Evolutionary conservation across 1,140 invertebrate species (phyloP).

Genomic region (Trichomalopsis sarcophagae): DNA sequence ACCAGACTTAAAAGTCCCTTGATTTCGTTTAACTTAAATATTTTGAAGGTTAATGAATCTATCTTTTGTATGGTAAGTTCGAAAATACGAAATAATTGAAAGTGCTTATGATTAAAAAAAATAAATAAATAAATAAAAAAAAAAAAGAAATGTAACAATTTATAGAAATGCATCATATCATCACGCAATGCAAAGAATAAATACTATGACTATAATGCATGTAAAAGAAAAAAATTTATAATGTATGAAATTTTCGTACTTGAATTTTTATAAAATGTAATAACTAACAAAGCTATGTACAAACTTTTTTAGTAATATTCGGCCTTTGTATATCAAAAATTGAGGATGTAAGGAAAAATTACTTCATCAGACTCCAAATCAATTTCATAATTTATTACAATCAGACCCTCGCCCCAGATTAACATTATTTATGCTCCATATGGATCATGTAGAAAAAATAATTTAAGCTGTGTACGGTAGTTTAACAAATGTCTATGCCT

Average conservation of each 20-base stretch:
- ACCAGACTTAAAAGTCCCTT: not conserved
- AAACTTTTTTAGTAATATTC: slow-evolving; percentile 9
- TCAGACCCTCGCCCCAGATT: not conserved
- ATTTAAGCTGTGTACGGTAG: not conserved
- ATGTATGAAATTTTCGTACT: not conserved
- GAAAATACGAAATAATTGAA: too few relatives aligned
- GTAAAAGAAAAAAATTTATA: not conserved
- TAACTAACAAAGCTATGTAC: not conserved
- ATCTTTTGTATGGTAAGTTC: not conserved
- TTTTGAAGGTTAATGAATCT: not conserved
- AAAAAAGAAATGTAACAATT: too few relatives aligned
- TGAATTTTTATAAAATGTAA: too few relatives aligned
- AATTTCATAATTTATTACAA: not conserved
- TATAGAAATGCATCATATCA: not conserved
- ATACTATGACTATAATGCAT: not conserved
- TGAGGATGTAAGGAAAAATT: not conserved
- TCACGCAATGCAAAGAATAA: not conserved
- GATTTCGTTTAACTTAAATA: not conserved
- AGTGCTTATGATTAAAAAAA: too few relatives aligned
- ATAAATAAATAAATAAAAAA: too few relatives aligned
- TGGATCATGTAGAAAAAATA: slow-evolving; percentile 14
- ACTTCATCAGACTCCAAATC: not conserved
- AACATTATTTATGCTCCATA: not conserved
- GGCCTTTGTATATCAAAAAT: not conserved
- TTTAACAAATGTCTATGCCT: slow-evolving; percentile 47